Percentiles rank a stretch among this genome's conserved stretches.
Evolutionary conservation across 2,113 vertebrate genomes (phyloP).

Genomic region (Laterallus jamaicensis): DNA sequence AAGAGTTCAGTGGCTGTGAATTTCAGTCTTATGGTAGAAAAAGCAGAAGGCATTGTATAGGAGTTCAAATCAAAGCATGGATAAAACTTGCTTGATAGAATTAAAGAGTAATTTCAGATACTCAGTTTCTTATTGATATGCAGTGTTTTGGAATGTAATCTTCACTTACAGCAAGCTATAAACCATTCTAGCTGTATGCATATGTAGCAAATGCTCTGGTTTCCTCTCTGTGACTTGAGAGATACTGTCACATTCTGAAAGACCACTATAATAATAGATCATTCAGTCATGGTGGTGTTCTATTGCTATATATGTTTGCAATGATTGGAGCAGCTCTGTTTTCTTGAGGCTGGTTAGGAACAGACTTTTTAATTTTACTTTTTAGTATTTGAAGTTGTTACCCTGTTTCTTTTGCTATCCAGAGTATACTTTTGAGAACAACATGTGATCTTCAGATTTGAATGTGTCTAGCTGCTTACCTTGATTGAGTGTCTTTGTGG

Average conservation of each 20-base stretch:
- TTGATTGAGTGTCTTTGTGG: not conserved
- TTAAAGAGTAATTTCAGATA: not conserved
- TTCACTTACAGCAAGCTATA: not conserved
- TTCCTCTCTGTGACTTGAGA: not conserved
- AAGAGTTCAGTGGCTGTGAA: not conserved
- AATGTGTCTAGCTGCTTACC: not conserved
- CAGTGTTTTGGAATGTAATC: not conserved
- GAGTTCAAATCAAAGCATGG: not conserved
- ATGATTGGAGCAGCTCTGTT: not conserved
- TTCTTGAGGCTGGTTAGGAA: not conserved
- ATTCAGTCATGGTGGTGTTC: not conserved
- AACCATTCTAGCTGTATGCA: not conserved
- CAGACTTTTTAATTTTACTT: not conserved
- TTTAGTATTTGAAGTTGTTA: not conserved
- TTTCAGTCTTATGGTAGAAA: not conserved
- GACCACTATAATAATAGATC: not conserved
- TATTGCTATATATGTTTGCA: not conserved
- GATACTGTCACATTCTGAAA: not conserved
- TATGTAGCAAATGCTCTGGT: not conserved
- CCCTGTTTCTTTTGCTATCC: not conserved
- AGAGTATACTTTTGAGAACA: not conserved
- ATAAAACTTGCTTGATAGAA: not conserved
- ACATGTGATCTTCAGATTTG: not conserved
- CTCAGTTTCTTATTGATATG: accelerated
- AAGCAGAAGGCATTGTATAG: not conserved